Evolutionary conservation across 1,140 invertebrate species (phyloP).

Genomic region (Drosophila simulans): DNA sequence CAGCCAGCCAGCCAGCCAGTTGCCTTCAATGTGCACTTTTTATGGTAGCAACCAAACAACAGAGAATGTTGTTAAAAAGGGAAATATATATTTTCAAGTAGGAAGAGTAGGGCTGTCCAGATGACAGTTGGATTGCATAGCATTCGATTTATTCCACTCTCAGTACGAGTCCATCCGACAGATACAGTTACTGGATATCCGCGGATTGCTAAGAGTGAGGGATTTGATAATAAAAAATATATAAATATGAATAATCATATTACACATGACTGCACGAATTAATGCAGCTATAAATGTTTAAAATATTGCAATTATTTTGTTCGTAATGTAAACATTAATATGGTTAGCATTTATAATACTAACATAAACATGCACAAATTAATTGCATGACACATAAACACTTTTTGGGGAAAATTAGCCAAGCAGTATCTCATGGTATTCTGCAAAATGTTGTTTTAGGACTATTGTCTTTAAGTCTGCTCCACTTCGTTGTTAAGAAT

Average conservation of each 20-base stretch:
- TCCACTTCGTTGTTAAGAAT: too few species aligned
- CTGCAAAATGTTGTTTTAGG: too few species aligned
- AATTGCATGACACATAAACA: too few species aligned
- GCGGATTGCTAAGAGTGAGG: neutral
- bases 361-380: too few species aligned
- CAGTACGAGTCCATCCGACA: neutral
- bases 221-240: neutral
- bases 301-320: too few species aligned
- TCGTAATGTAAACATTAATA: too few species aligned
- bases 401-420: too few species aligned
- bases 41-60: constrained; percentile 1
- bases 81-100: neutral
- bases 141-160: neutral
- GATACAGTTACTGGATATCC: neutral
- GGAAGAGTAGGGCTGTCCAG: neutral
- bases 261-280: neutral
- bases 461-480: too few species aligned
- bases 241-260: neutral
- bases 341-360: too few species aligned
- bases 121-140: constrained; percentile 17
- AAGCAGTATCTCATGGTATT: too few species aligned
- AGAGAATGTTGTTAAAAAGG: neutral
- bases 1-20: constrained; percentile 10
- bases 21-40: constrained; percentile 30
- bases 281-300: too few species aligned